Evolutionary conservation across 2,797 vertebrate species (phyloP).

Genomic region (Neosilurus hyrtlii): DNA sequence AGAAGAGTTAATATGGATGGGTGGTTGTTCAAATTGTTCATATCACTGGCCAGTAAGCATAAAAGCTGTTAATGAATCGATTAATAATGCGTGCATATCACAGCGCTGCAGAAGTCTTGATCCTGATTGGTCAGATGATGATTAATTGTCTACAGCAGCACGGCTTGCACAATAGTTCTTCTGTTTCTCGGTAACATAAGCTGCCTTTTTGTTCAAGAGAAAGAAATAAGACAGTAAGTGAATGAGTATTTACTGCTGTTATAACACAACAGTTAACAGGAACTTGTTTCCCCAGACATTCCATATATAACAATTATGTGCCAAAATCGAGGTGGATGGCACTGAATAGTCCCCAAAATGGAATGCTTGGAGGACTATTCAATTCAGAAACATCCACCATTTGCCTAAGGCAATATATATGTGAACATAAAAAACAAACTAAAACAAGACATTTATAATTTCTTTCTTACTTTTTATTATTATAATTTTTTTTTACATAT

Average conservation of each 20-base stretch:
- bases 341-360: no score
- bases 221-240: background rate
- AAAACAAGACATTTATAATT: no score
- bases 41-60: slow-evolving; percentile 14
- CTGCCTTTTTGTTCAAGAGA: background rate
- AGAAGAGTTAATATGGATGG: background rate
- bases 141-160: background rate
- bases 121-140: background rate
- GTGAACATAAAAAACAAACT: no score
- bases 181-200: background rate
- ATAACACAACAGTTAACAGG: background rate
- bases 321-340: no score
- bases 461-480: no score
- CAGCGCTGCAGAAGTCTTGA: background rate
- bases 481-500: no score
- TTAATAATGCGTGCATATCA: background rate
- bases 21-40: background rate
- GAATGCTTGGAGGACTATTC: no score
- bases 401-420: no score
- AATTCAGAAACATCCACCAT: no score
- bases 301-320: no score
- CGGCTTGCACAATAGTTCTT: no score
- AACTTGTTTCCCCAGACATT: background rate
- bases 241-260: background rate
- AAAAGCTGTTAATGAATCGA: slow-evolving; percentile 26